Conservation (phyloP, 2,797 vertebrate genomes). For the Hapalemur alaotrensis region DNA sequence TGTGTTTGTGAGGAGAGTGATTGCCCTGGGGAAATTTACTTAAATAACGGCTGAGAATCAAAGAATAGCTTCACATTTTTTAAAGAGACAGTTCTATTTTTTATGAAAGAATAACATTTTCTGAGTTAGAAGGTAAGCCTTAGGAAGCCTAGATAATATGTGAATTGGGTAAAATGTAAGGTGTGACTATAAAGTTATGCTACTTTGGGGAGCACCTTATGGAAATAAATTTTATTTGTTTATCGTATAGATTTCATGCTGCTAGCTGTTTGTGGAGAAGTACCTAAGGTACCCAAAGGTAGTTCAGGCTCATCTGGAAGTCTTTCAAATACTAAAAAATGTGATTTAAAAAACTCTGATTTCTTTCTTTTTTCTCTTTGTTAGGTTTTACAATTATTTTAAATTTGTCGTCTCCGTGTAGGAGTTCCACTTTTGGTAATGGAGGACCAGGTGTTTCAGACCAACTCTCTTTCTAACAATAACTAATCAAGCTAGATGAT, state of each 20-base stretch:
- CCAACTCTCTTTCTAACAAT: neutral
- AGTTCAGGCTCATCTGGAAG: neutral
- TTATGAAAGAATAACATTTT: neutral
- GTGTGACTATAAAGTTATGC: neutral
- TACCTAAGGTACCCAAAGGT: neutral
- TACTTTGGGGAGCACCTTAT: neutral
- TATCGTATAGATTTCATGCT: neutral
- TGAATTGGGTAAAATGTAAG: neutral
- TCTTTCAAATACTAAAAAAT: neutral
- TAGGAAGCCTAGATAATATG: neutral
- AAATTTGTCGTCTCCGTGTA: neutral
- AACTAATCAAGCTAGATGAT: neutral
- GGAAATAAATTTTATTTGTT: neutral
- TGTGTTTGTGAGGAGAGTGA: neutral
- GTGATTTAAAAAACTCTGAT: neutral
- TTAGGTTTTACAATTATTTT: constrained; percentile 12
- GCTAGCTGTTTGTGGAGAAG: neutral
- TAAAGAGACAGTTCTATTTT: neutral
- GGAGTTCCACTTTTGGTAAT: neutral
- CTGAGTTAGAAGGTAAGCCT: neutral
- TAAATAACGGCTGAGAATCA: neutral
- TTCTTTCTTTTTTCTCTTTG: neutral
- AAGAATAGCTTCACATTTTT: neutral
- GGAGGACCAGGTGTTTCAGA: neutral
- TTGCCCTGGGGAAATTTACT: neutral